Conservation (phyloP, 2,113 vertebrate species). For the Ageneiosus marmoratus region DNA sequence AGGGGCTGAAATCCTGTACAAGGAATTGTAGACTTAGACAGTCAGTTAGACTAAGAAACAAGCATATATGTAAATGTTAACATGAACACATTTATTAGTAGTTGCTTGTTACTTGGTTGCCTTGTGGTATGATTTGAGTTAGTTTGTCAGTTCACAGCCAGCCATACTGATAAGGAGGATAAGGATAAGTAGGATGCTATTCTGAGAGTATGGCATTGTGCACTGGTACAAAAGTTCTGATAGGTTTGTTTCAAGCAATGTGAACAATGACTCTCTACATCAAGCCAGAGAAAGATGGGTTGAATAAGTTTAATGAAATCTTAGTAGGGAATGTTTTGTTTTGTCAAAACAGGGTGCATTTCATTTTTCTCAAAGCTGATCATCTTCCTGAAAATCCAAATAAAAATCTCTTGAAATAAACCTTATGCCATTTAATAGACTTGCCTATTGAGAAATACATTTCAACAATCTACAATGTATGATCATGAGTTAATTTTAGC, state of each 20-base stretch:
- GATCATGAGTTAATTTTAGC: not conserved
- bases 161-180: conserved; percentile 29
- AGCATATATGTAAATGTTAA: not conserved
- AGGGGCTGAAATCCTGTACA: too few species aligned
- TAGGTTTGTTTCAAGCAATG: conserved; percentile 14
- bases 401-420: not conserved
- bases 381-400: conserved; percentile 1
- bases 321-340: not conserved
- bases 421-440: not conserved
- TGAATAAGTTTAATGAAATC: not conserved
- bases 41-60: not conserved
- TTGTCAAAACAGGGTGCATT: not conserved
- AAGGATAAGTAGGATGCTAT: conserved; percentile 42
- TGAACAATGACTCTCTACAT: conserved; percentile 9
- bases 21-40: too few species aligned
- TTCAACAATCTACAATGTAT: not conserved
- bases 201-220: conserved; percentile 39
- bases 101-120: not conserved
- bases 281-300: not conserved
- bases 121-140: not conserved
- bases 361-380: not conserved
- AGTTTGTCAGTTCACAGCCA: conserved; percentile 15
- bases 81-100: not conserved
- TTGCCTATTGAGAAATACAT: not conserved
- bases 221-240: conserved; percentile 18